Conservation (phyloP, 2,797 vertebrate species). For the Coendou prehensilis region DNA sequence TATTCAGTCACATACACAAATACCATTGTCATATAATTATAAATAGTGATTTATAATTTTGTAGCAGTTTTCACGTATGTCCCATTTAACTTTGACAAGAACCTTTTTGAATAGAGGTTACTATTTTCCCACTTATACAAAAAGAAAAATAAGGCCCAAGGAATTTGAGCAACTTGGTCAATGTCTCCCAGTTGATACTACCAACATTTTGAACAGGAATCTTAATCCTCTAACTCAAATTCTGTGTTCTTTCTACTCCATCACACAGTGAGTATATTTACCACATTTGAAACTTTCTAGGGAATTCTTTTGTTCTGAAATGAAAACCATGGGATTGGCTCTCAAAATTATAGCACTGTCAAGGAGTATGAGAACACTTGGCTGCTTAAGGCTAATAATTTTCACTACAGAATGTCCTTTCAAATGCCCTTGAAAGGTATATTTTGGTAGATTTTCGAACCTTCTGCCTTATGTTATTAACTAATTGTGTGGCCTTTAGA, state of each 20-base stretch:
- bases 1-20: neutral
- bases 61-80: neutral
- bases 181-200: neutral
- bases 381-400: neutral
- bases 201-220: neutral
- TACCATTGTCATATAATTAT: neutral
- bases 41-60: neutral
- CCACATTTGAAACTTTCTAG: neutral
- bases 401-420: neutral
- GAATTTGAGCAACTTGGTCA: neutral
- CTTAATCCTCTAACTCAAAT: neutral
- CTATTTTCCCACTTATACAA: slow-evolving; percentile 45
- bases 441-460: neutral
- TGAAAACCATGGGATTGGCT: neutral
- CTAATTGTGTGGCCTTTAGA: neutral
- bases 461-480: neutral
- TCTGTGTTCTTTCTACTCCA: neutral
- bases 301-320: slow-evolving; percentile 23
- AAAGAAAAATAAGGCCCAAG: neutral
- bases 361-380: neutral
- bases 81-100: slow-evolving; percentile 20
- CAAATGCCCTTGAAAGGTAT: neutral
- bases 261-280: neutral
- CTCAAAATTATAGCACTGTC: neutral
- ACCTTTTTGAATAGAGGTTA: neutral